Percentiles rank a stretch among this genome's conserved stretches.
Conservation (phyloP, 2,888 invertebrate species). For the Melanophora roralis region DNA sequence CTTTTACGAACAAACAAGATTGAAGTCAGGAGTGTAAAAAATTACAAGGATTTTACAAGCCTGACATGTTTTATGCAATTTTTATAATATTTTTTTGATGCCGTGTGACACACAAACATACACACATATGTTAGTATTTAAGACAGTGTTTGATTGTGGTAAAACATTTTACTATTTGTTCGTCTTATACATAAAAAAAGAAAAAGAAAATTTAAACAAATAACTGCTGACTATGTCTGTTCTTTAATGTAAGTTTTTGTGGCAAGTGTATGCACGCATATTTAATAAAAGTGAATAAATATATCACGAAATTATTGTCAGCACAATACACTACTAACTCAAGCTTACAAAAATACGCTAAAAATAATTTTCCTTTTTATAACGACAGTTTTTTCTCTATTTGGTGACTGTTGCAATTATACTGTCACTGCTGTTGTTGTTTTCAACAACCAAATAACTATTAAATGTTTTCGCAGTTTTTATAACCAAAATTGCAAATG, state of each 20-base stretch:
- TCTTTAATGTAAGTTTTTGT: constrained; percentile 6
- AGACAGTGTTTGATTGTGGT: not conserved
- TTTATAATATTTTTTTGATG: not conserved
- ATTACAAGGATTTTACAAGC: not conserved
- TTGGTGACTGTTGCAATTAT: not conserved
- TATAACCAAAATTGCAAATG: not conserved
- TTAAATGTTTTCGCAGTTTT: constrained; percentile 25
- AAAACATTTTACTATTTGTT: not conserved
- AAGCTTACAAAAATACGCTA: not conserved
- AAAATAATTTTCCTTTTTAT: constrained; percentile 7
- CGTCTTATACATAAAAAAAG: not conserved
- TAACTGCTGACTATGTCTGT: not conserved
- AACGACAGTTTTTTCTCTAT: not conserved
- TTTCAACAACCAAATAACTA: not conserved
- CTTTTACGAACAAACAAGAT: too few species aligned
- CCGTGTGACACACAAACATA: too few species aligned
- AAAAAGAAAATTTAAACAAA: not conserved
- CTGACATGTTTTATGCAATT: not conserved
- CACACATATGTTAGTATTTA: not conserved
- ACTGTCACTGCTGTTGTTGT: not conserved
- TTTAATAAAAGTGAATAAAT: constrained; percentile 33
- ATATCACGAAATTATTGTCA: constrained; percentile 53
- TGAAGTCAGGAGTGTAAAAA: not conserved
- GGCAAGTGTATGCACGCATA: not conserved
- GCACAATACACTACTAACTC: constrained; percentile 24